Base-by-base conservation (phyloP, 2,888 invertebrate genomes). In the Lymantria dispar region DNA sequence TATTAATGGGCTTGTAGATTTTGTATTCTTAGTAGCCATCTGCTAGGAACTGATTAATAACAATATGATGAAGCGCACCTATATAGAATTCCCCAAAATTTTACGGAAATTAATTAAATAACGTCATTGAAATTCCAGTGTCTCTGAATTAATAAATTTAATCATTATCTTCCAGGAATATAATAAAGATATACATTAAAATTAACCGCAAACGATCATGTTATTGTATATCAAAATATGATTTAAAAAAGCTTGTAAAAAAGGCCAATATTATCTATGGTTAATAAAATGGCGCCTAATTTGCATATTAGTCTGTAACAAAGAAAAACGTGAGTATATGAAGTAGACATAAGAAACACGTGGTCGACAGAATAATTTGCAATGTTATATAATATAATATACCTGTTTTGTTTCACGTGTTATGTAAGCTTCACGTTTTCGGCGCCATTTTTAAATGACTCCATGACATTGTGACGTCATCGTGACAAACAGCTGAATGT, bases 381-480 rank as follows among this genome's bases (percentile, higher is more conserved):
- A 51, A 56, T 63, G 43, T 67, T 64, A 57, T 50, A 33, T 64
- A 51, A 64, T 43, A 43, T n/a, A n/a, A 42, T 31, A 39, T 48
- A 38, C 65, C 49, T 48, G 65, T 64, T 61, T 48, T 44, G 33
- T 37, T 31, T 11, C 15, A 8, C 14, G 13, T 12, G 47, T 68
- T 62, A 59, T 56, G 58, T 65, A 54, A 58, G 7, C 10, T 33
- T 15, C 48, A 49, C 52, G 42, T 52, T 54, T 45, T 31, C 11
- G 60, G 10, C 48, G 54, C 58, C 56, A 61, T 55, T 14, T 57
- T 58, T 47, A 39, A 47, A 13, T 13, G 39, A 53, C 49, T 46
- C 49, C 40, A 43, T 46, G 48, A 52, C 52, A 52, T 37, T 15
- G 15, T 63, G 49, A 60, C 64, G 60, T 60, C 64, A 60, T 45